Conservation (phyloP, 2,113 vertebrate genomes). For the rat (Rattus norvegicus) region DNA sequence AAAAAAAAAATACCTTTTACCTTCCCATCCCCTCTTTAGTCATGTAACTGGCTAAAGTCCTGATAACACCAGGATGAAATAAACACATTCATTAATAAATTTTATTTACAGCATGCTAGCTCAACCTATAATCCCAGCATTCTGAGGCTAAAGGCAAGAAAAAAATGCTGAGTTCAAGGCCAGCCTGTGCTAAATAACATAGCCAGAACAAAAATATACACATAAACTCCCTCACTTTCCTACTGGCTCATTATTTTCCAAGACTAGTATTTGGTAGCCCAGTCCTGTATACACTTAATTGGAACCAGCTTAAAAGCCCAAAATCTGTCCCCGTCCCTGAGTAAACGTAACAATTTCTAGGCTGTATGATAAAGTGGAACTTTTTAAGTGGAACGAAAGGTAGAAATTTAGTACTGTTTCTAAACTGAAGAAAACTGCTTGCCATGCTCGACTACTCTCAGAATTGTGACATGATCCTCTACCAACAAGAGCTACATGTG, state of each 20-base stretch:
- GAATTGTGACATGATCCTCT: not conserved
- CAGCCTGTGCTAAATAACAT: not conserved
- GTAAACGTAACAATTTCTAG: slow-evolving; percentile 31
- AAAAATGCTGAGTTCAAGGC: not conserved
- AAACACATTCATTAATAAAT: slow-evolving; percentile 45
- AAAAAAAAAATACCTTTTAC: not conserved
- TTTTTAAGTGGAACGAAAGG: not conserved
- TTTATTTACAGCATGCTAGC: not conserved
- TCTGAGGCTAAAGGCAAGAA: not conserved
- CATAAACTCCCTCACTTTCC: not conserved
- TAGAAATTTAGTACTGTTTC: slow-evolving; percentile 4
- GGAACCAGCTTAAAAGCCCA: slow-evolving; percentile 10
- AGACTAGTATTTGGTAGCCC: slow-evolving; percentile 26
- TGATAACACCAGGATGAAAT: slow-evolving; percentile 1
- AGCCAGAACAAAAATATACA: not conserved
- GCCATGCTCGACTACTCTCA: not conserved
- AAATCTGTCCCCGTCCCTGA: not conserved
- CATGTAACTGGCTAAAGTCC: slow-evolving; percentile 29
- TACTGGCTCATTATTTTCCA: not conserved
- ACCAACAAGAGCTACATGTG: not conserved
- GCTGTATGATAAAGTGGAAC: not conserved
- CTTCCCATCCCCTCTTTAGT: not conserved
- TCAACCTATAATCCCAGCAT: not conserved
- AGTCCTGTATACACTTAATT: slow-evolving; percentile 11
- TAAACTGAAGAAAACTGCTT: slow-evolving; percentile 29